Conservation (phyloP, 1,140 invertebrate species). For the Zaprionus ghesquierei region DNA sequence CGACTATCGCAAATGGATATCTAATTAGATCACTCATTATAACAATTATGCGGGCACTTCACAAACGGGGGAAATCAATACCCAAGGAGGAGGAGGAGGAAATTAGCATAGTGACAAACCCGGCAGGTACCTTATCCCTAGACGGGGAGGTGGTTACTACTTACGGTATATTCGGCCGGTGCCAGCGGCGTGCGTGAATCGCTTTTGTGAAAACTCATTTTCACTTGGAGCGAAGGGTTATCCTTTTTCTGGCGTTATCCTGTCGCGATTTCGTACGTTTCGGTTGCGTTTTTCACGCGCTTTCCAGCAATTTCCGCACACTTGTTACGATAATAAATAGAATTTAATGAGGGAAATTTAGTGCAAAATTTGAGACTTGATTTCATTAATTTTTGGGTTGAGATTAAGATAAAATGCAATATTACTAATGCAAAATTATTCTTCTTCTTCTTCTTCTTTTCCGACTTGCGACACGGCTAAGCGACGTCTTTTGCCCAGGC, state of each 20-base stretch:
- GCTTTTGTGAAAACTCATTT: constrained; percentile 82
- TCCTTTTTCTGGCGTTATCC: constrained; percentile 27
- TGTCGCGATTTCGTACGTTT: background rate
- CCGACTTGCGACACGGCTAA: constrained; percentile 37
- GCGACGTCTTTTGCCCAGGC: constrained; percentile 36
- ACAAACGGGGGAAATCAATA: constrained; percentile 1
- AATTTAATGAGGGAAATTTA: constrained; percentile 69
- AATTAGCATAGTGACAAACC: constrained; percentile 10
- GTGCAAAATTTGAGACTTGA: constrained; percentile 61
- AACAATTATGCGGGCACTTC: background rate
- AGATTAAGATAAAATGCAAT: constrained; percentile 68
- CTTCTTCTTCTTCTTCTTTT: too few relatives aligned
- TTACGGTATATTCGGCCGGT: constrained; percentile 79
- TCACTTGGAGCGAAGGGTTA: constrained; percentile 30
- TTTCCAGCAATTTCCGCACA: constrained; percentile 63
- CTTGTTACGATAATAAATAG: constrained; percentile 74
- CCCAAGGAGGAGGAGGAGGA: background rate
- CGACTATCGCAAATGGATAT: background rate
- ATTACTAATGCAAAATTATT: constrained; percentile 69
- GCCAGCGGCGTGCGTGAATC: constrained; percentile 78
- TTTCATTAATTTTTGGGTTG: constrained; percentile 27
- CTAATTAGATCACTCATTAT: constrained; percentile 15
- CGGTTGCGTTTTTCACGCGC: constrained; percentile 16
- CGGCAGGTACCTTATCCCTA: too few relatives aligned
- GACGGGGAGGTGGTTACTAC: too few relatives aligned